Evolutionary conservation across 2,113 vertebrate genomes (phyloP).

Genomic region (Columba livia): DNA sequence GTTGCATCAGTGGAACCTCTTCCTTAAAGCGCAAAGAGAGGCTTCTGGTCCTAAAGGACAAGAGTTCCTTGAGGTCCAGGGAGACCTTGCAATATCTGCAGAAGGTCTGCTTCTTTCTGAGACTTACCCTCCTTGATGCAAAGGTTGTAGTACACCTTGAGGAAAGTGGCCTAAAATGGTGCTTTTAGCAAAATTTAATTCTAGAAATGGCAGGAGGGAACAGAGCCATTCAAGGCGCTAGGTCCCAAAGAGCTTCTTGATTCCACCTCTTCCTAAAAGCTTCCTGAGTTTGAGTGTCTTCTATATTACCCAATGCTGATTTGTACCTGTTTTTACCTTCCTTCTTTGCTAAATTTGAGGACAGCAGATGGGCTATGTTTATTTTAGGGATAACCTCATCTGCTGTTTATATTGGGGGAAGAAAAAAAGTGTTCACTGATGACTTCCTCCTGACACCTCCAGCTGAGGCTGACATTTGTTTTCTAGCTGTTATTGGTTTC

Average conservation of each 20-base stretch:
- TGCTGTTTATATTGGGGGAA: constrained; percentile 33
- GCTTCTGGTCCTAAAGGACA: background rate
- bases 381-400: constrained; percentile 54
- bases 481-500: constrained; percentile 41
- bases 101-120: background rate
- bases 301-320: background rate
- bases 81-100: background rate
- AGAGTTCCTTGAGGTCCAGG: background rate
- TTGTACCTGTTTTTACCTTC: background rate
- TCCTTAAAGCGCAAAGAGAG: background rate
- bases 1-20: background rate
- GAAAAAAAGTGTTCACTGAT: constrained; percentile 23
- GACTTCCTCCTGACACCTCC: constrained; percentile 46
- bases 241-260: background rate
- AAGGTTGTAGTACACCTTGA: background rate
- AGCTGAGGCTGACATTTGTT: constrained; percentile 60
- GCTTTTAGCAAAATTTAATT: background rate
- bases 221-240: background rate
- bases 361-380: constrained; percentile 53
- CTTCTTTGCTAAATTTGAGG: background rate
- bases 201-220: background rate
- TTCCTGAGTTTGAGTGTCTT: background rate
- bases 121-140: no score
- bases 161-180: accelerated
- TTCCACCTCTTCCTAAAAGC: background rate